Conservation (phyloP, 2,888 invertebrate genomes). For the Amblyjoppa fuscipennis region DNA sequence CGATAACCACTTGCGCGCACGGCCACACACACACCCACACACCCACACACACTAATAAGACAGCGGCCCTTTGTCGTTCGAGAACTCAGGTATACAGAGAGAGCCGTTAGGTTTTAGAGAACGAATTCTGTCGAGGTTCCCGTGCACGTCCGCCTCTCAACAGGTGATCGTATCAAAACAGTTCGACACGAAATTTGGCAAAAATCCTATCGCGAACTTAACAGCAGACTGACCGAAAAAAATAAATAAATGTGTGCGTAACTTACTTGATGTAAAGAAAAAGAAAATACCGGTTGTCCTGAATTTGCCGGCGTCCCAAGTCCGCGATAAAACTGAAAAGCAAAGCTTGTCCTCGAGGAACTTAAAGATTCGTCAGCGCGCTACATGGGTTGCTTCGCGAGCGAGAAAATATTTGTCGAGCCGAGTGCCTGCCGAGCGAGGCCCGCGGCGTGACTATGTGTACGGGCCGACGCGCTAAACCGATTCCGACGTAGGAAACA, state of each 20-base stretch:
- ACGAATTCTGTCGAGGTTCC: constrained; percentile 3
- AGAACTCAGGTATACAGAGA: constrained; percentile 36
- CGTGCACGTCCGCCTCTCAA: background rate
- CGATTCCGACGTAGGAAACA: constrained; percentile 16
- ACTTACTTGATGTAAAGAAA: constrained; percentile 31
- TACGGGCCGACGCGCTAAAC: background rate
- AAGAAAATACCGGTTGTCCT: background rate
- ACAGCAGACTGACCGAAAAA: background rate
- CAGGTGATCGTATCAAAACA: constrained; percentile 35
- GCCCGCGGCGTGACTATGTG: background rate
- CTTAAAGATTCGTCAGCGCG: constrained; percentile 46
- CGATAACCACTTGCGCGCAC: background rate
- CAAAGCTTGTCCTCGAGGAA: constrained; percentile 27
- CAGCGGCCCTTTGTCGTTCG: constrained; percentile 6
- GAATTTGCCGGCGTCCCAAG: constrained; percentile 1
- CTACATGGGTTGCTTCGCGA: constrained; percentile 50
- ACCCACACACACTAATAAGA: background rate
- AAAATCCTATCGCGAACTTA: background rate
- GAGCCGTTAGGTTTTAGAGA: background rate
- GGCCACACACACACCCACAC: background rate
- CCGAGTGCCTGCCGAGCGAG: background rate
- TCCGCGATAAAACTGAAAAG: background rate
- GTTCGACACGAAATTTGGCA: background rate
- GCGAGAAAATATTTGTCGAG: constrained; percentile 40
- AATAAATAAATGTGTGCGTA: constrained; percentile 10